These are phyloP conservation scores for Mirza zaza DNA, from an alignment of 2,113 vertebrate genomes.

Conservation along the genomic window DNA sequence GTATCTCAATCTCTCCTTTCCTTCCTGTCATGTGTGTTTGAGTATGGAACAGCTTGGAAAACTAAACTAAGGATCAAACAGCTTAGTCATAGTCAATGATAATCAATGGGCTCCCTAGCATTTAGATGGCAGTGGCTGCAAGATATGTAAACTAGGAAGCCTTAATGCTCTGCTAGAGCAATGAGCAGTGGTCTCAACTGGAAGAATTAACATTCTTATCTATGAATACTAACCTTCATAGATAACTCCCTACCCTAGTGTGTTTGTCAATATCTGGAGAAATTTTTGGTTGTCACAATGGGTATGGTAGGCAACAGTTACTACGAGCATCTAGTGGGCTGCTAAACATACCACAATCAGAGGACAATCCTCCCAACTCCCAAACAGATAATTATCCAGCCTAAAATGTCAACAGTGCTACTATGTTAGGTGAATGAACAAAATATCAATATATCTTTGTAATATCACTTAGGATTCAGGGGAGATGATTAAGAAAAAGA, in stretches of 20 bases:
- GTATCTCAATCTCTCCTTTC: neutral
- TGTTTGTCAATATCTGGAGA: neutral
- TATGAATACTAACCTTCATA: too few species aligned
- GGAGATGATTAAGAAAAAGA: neutral
- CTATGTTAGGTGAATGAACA: neutral
- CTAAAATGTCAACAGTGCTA: neutral
- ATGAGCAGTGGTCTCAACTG: neutral
- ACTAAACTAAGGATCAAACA: neutral
- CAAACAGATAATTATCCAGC: neutral
- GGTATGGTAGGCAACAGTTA: neutral
- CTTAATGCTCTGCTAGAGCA: neutral
- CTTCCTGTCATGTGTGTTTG: neutral
- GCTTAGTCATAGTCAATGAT: neutral
- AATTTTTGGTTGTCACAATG: neutral
- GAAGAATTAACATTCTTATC: too few species aligned
- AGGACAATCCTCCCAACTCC: too few species aligned
- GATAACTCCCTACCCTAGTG: too few species aligned
- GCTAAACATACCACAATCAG: neutral
- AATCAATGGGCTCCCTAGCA: neutral
- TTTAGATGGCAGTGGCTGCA: neutral
- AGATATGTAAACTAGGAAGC: neutral
- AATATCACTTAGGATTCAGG: neutral
- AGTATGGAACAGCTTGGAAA: neutral
- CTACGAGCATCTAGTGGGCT: neutral
- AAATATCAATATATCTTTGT: neutral